Evolutionary conservation across 1,140 invertebrate genomes (phyloP).

Genomic region (Drosophila insularis): DNA sequence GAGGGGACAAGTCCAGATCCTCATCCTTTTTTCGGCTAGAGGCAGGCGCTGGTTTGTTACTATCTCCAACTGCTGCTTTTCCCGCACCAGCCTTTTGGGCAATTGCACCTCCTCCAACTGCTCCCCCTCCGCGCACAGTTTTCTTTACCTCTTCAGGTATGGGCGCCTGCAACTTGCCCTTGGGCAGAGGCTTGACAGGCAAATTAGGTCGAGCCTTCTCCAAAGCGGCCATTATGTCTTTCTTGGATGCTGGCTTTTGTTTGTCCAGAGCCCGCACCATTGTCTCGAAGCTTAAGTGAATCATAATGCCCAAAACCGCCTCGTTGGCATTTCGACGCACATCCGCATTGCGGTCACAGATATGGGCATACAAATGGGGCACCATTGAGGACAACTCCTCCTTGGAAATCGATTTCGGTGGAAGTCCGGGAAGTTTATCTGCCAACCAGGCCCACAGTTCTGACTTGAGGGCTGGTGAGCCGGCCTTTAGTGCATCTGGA

Average conservation of each 20-base stretch:
- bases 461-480: constrained; percentile 90
- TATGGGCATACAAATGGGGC: constrained; percentile 90
- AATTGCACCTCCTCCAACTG: constrained; percentile 50
- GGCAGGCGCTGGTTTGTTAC: constrained; percentile 81
- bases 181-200: constrained; percentile 91
- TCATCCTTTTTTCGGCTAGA: constrained; percentile 89
- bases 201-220: constrained; percentile 94
- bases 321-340: constrained; percentile 95
- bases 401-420: constrained; percentile 88
- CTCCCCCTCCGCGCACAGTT: constrained; percentile 84
- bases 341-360: constrained; percentile 96
- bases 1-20: constrained; percentile 91
- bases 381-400: constrained; percentile 92
- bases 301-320: constrained; percentile 95
- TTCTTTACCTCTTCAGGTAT: constrained; percentile 84
- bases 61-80: constrained; percentile 81
- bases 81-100: constrained; percentile 82
- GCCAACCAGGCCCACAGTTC: constrained; percentile 94
- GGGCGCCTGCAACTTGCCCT: constrained; percentile 83
- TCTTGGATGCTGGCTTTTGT: constrained; percentile 94
- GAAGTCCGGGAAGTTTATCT: constrained; percentile 89
- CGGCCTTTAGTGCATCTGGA: constrained; percentile 91
- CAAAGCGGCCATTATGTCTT: constrained; percentile 89
- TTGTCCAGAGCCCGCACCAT: constrained; percentile 92
- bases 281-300: constrained; percentile 93